phyloP scores from a whole-genome alignment of 1,140 invertebrate genomes.

The Dryas iulia region DNA sequence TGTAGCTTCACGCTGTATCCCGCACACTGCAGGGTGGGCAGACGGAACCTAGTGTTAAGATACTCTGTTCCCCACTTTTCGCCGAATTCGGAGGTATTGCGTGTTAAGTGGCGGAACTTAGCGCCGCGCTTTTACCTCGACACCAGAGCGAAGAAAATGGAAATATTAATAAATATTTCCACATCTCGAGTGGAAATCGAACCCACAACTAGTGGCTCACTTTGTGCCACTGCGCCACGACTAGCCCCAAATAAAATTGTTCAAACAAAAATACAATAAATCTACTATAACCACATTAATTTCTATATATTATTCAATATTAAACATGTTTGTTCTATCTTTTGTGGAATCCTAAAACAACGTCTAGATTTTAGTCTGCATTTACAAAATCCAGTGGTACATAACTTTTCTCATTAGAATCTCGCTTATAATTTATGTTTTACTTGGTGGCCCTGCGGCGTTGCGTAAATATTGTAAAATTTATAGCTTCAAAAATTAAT shows the following conservation, averaged over 20 bases:
- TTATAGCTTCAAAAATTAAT: slow-evolving; percentile 12
- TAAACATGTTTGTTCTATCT: neutral
- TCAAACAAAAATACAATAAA: neutral
- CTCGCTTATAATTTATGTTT: slow-evolving; percentile 19
- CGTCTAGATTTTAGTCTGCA: neutral
- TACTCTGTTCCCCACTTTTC: too few species aligned
- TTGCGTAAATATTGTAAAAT: slow-evolving; percentile 14
- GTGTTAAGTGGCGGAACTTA: too few species aligned
- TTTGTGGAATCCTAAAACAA: slow-evolving; percentile 1
- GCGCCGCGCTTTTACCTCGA: too few species aligned
- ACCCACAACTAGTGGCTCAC: too few species aligned
- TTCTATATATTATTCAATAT: neutral
- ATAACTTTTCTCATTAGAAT: slow-evolving; percentile 22
- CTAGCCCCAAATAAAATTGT: neutral
- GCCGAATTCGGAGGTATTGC: too few species aligned
- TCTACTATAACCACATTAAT: neutral
- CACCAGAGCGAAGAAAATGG: too few species aligned
- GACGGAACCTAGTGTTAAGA: too few species aligned
- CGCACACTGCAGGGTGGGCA: too few species aligned
- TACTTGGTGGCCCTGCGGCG: slow-evolving; percentile 9
- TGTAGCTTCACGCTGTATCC: too few species aligned
- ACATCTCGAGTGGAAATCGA: too few species aligned
- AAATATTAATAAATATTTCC: too few species aligned
- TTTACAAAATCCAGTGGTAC: neutral
- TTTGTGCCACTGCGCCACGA: too few species aligned